Base-by-base conservation (phyloP, 2,797 vertebrate genomes). In the Alcedo quadribrachys region DNA sequence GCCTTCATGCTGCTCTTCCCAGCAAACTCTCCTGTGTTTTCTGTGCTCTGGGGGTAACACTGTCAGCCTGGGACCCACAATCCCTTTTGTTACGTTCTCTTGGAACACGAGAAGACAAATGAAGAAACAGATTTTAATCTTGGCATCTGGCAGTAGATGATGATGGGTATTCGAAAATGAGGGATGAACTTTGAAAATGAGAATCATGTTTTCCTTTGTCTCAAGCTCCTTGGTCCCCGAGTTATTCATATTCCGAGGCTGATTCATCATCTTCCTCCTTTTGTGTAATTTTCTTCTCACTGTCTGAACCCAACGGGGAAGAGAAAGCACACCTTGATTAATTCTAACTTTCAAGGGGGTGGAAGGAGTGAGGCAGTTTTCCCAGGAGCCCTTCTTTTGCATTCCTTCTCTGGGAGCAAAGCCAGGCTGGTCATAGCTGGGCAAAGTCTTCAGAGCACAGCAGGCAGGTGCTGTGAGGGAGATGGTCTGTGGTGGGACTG, bases 101-200 rank as follows among this genome's bases (percentile, higher is more conserved):
- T 60, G 33, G 81, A 85, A 63, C 24, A 25, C 11, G 25, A 74
- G 46, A 95, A 91, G 58, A 73, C 67, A 94, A 95, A 92, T 86
- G 70, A 70, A 80, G 74, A 94, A 94, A 55, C 67, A 95, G 65
- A 81, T 91, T 91, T 96, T 94, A 95, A 89, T 95, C 77, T 89
- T 94, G 73, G 46, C 70, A 81, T 77, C 55, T 85, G 87, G 86
- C 89, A 95, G 35, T 33, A 77, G 63, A 60, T 51, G 30, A 33
- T 88, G 81, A 89, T 75, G 53, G 50, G 35, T 71, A 68, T 86
- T 87, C 6, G 12, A 90, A 94, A 81, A 83, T 78, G 78, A 96
- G 79, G 81, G 53, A 63, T 75, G 87, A 87, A 91, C 35, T 75
- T 42, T 50, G 78, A 94, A 91, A 93, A 92, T 60, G 27, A 85